Base-by-base conservation (phyloP, 2,113 vertebrate species). In the Casuarius casuarius region DNA sequence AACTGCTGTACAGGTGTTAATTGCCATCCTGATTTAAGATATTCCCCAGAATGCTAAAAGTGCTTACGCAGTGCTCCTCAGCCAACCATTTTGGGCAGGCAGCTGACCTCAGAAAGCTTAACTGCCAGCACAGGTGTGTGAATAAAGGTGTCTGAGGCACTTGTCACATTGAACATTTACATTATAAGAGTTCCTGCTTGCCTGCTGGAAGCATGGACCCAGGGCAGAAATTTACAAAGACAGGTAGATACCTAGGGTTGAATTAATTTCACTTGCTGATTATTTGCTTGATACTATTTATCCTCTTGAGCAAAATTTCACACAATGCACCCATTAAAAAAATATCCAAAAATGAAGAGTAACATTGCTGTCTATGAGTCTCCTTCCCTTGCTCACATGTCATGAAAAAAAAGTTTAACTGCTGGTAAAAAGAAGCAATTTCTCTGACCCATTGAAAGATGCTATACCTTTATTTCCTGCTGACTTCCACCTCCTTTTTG, bases 261-360 rank as follows among this genome's bases (percentile, higher is more conserved):
- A 71, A 90, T 46, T 67, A 3, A 92, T 92, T 95, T 96, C 82
- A 77, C 85, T 95, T 95, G 72, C 79, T 86, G 42, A 83, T 90
- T 86, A 80, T 74, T 74, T 66, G 67, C 62, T n/a, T 56, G 61
- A 78, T 68, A 23, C 13, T 26, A 12, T 38, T 81, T 81, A 75
- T 52, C n/a, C 74, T 84, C 76, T 74, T 54, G 70, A 72, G 52
- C 22, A 89, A 89, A 78, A 78, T 78, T 87, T 82, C 54, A 78
- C 92, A 74, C 35, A 75, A 31, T 78, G 84, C 89, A 71, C 26
- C 20, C 33, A 76, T 77, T 63, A 38, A 25, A 63, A 38, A 81
- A 72, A 92, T 92, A 58, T 40, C 58, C 15, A 65, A 13, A 8
- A 79, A 23, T 40, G 49, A 23, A 33, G 33, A 77, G 59, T 66